Conservation (phyloP, 2,113 vertebrate species). For the Bungarus multicinctus region DNA sequence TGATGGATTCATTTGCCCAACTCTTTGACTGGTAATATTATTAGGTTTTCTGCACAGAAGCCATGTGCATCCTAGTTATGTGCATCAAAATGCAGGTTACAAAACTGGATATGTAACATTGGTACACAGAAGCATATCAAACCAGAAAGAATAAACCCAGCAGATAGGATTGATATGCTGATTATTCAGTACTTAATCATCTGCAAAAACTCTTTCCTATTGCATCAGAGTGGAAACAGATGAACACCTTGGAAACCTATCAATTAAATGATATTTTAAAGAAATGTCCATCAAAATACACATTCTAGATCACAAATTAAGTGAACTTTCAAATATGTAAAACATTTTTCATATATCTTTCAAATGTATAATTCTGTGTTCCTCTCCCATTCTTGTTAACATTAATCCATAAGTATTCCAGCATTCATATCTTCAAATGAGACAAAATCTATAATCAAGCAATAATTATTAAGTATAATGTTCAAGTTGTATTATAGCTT, state of each 20-base stretch:
- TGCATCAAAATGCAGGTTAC: not conserved
- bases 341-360: not conserved
- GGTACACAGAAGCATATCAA: not conserved
- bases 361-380: not conserved
- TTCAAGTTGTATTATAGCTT: constrained; percentile 6
- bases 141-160: not conserved
- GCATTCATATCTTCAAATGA: not conserved
- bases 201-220: not conserved
- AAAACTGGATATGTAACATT: not conserved
- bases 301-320: not conserved
- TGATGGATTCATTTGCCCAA: not conserved
- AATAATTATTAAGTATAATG: constrained; percentile 23
- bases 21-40: not conserved
- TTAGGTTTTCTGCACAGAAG: not conserved
- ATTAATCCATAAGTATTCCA: not conserved
- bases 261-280: not conserved
- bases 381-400: not conserved
- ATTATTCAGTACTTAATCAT: not conserved
- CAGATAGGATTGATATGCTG: not conserved
- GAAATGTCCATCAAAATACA: not conserved
- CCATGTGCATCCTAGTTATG: too few relatives aligned
- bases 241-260: not conserved
- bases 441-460: constrained; percentile 38
- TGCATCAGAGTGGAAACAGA: not conserved
- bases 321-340: not conserved